phyloP scores from a whole-genome alignment of 2,888 invertebrate species.

The Caenorhabditis sinica region DNA sequence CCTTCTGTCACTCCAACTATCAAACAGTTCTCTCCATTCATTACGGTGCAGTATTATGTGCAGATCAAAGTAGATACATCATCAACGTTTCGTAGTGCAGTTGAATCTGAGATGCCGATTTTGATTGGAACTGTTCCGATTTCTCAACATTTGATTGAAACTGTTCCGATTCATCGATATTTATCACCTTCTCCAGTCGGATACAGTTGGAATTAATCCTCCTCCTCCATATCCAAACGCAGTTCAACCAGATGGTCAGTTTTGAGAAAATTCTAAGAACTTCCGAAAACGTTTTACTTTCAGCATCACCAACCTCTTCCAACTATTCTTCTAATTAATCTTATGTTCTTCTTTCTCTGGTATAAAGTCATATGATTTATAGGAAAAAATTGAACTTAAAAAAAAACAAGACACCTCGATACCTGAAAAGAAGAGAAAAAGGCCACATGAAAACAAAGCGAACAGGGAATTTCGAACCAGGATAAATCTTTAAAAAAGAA shows the following conservation, averaged over 20 bases:
- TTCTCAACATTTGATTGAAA: slow-evolving; percentile 45
- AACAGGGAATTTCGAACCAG: too few relatives aligned
- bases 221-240: slow-evolving; percentile 5
- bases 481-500: too few relatives aligned
- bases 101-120: slow-evolving; percentile 56
- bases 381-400: too few relatives aligned
- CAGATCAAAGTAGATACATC: slow-evolving; percentile 56
- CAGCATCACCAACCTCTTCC: slow-evolving; percentile 38
- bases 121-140: slow-evolving; percentile 71
- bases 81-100: slow-evolving; percentile 41
- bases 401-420: too few relatives aligned
- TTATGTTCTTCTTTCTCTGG: too few relatives aligned
- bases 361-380: too few relatives aligned
- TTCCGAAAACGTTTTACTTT: background rate
- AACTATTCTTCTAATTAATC: too few relatives aligned
- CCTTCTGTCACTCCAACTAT: slow-evolving; percentile 71
- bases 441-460: too few relatives aligned
- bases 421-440: too few relatives aligned
- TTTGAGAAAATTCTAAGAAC: background rate
- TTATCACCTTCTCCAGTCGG: background rate
- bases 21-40: slow-evolving; percentile 67
- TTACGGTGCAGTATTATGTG: slow-evolving; percentile 66
- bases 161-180: too few relatives aligned
- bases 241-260: slow-evolving; percentile 25
- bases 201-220: slow-evolving; percentile 18